Conservation (phyloP, 2,888 invertebrate species). For the Pristionchus mayeri region DNA sequence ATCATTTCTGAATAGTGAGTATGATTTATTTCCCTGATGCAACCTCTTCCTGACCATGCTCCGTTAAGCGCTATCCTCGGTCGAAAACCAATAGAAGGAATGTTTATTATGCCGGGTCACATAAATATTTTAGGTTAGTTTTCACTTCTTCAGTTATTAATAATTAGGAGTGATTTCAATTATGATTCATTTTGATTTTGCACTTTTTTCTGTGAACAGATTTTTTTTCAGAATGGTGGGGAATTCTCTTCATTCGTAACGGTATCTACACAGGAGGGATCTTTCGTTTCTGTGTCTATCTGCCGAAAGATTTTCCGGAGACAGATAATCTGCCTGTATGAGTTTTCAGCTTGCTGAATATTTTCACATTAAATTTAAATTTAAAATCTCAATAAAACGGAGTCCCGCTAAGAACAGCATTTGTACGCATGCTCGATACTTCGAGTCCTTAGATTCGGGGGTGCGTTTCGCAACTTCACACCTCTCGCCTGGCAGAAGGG, state of each 20-base stretch:
- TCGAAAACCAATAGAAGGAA: slow-evolving; percentile 58
- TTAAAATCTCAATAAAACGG: too few species aligned
- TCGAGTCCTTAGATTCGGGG: too few species aligned
- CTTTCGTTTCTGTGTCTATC: slow-evolving; percentile 88
- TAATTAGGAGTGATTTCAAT: background rate
- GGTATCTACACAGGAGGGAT: slow-evolving; percentile 91
- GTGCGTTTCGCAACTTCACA: too few species aligned
- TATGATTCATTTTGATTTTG: background rate
- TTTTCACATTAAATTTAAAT: background rate
- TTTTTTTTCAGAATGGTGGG: slow-evolving; percentile 86
- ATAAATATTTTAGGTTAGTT: slow-evolving; percentile 47
- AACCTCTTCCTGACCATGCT: background rate
- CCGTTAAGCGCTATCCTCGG: slow-evolving; percentile 55
- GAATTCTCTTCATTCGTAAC: slow-evolving; percentile 89
- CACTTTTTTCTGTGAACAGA: background rate
- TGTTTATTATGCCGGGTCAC: slow-evolving; percentile 56
- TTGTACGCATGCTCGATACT: too few species aligned
- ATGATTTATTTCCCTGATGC: background rate
- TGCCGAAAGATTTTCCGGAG: slow-evolving; percentile 91
- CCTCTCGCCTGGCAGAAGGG: too few species aligned
- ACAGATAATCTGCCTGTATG: slow-evolving; percentile 83
- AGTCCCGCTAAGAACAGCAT: too few species aligned
- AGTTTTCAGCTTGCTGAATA: too few species aligned
- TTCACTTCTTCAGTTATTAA: background rate
- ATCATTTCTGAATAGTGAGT: slow-evolving; percentile 49